These are phyloP conservation scores for Trachemys scripta DNA, from an alignment of 2,113 vertebrate genomes.

Conservation along the genomic window DNA sequence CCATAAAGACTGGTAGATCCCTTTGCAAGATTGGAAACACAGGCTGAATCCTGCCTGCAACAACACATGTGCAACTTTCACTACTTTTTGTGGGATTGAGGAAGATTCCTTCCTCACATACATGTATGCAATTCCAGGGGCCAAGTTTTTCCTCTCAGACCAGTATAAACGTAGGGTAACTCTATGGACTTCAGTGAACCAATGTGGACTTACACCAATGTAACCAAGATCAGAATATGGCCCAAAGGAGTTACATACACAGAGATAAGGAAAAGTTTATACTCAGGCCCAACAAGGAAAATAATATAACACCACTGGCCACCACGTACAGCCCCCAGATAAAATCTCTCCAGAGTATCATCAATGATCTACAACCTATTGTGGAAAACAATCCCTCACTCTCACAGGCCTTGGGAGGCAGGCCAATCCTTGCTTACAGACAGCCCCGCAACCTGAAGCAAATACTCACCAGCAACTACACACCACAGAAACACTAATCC, in stretches of 20 bases:
- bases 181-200: neutral
- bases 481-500: too few relatives aligned
- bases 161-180: neutral
- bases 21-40: neutral
- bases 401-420: too few relatives aligned
- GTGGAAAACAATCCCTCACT: too few relatives aligned
- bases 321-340: too few relatives aligned
- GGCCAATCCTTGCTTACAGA: too few relatives aligned
- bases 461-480: too few relatives aligned
- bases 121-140: neutral
- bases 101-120: neutral
- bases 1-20: neutral
- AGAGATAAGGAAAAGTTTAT: slow-evolving; percentile 19
- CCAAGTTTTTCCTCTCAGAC: neutral
- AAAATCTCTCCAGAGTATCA: too few relatives aligned
- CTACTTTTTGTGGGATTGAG: neutral
- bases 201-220: neutral
- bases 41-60: neutral
- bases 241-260: neutral
- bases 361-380: too few relatives aligned
- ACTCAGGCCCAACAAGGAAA: neutral
- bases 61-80: neutral
- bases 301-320: too few relatives aligned
- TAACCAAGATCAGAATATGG: slow-evolving; percentile 18
- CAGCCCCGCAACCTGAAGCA: too few relatives aligned